A percentile compares a stretch with the other conserved stretches of the same genome.
These are phyloP conservation scores for Diarsia dahlii DNA, from an alignment of 2,888 invertebrate species.

Conservation along the genomic window DNA sequence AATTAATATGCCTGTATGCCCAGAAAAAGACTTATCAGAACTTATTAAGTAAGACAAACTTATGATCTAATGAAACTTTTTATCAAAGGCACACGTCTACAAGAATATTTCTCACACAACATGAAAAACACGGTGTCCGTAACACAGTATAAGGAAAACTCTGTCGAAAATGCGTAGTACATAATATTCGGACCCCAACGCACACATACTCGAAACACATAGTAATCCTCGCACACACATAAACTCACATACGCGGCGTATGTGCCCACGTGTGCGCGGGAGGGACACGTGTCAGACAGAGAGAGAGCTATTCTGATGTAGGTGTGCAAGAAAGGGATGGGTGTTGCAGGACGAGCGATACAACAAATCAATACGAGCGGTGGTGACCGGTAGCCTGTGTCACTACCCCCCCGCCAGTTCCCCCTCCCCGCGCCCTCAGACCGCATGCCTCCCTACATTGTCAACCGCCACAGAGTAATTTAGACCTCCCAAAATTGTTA, in stretches of 20 bases:
- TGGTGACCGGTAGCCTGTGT: slow-evolving; percentile 91
- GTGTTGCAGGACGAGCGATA: slow-evolving; percentile 90
- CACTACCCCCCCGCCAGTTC: slow-evolving; percentile 81
- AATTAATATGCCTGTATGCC: too few relatives aligned
- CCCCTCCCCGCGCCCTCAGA: slow-evolving; percentile 76
- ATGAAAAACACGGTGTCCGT: slow-evolving; percentile 62
- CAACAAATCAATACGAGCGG: slow-evolving; percentile 92
- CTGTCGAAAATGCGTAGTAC: slow-evolving; percentile 84
- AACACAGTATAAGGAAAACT: slow-evolving; percentile 76
- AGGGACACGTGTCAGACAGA: slow-evolving; percentile 81
- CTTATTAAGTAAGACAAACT: neutral
- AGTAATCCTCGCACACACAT: slow-evolving; percentile 75
- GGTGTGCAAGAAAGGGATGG: slow-evolving; percentile 83
- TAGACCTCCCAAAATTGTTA: slow-evolving; percentile 79
- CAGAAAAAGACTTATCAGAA: slow-evolving; percentile 1
- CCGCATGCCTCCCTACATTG: slow-evolving; percentile 90
- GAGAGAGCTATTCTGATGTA: slow-evolving; percentile 70
- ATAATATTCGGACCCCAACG: slow-evolving; percentile 88
- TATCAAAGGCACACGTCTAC: slow-evolving; percentile 8
- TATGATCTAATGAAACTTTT: slow-evolving; percentile 10
- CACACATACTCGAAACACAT: slow-evolving; percentile 80
- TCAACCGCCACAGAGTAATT: slow-evolving; percentile 87
- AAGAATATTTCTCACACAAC: slow-evolving; percentile 34
- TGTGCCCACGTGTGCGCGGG: slow-evolving; percentile 85
- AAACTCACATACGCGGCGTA: slow-evolving; percentile 79